phyloP scores from a whole-genome alignment of 1,140 invertebrate species.

The Tetraneura akinire region DNA sequence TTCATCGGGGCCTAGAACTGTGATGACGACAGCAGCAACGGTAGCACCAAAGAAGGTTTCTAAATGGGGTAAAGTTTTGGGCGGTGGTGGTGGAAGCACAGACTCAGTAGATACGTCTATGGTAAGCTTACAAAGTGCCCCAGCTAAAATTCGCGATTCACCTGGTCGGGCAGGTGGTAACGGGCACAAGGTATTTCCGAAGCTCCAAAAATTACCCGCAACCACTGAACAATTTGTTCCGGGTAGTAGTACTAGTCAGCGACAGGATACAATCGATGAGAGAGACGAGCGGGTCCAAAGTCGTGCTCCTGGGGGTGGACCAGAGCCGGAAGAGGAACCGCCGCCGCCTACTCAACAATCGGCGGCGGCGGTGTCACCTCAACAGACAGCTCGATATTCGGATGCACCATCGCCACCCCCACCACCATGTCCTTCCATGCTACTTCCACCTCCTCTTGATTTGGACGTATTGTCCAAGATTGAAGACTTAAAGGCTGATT shows the following conservation, averaged over 20 bases:
- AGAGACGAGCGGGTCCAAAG: constrained; percentile 63
- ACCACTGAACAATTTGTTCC: constrained; percentile 53
- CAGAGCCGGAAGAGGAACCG: constrained; percentile 55
- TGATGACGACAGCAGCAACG: constrained; percentile 53
- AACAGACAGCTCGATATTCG: constrained; percentile 57
- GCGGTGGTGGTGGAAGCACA: constrained; percentile 68
- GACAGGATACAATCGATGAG: constrained; percentile 85
- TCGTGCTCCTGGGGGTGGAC: constrained; percentile 58
- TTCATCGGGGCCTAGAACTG: constrained; percentile 57
- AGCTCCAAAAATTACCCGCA: constrained; percentile 64
- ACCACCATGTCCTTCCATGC: constrained; percentile 55
- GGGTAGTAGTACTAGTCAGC: constrained; percentile 58
- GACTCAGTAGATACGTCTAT: constrained; percentile 64
- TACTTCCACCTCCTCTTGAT: constrained; percentile 54
- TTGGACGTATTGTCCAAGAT: constrained; percentile 43
- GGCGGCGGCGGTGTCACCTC: constrained; percentile 52
- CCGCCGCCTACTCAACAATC: constrained; percentile 54
- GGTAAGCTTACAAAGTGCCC: constrained; percentile 59
- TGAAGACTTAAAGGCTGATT: constrained; percentile 53
- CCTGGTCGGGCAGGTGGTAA: constrained; percentile 60
- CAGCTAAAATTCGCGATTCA: constrained; percentile 61
- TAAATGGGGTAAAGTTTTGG: constrained; percentile 80
- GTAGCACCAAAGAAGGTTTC: constrained; percentile 61
- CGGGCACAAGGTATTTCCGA: constrained; percentile 74
- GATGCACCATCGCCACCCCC: constrained; percentile 58